Base-by-base conservation (phyloP, 1,140 invertebrate genomes). In the Laupala kohalensis region DNA sequence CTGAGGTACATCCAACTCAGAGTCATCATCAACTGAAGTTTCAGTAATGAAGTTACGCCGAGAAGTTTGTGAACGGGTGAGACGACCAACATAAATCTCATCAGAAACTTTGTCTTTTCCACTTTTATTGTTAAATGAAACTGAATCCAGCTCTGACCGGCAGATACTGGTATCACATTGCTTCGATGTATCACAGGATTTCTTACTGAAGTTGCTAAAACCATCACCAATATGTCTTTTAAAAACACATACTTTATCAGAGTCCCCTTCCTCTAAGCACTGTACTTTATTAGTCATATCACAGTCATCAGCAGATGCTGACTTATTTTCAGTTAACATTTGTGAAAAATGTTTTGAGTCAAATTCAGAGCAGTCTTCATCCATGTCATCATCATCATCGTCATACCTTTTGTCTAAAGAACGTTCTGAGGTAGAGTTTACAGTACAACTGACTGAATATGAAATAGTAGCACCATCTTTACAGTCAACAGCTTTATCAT, bases 331-430 rank as follows among this genome's bases (percentile, higher is more conserved):
- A 53, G 9, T 53, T n/a, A n/a, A n/a, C 37, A 53, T 53, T 19
- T 13, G 4, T 9, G 37, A 53, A 53, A 53, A 53, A 53, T 53
- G 37, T 53, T 53, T 53, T 53, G 37, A 53, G 19, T 53, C 37
- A 53, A 53, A 53, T 53, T 53, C 37, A 13, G 19, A 53, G 37
- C 37, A 53, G 12, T 68, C 67, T 29, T 68, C 67, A 68, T 68
- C 67, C 27, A 68, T 28, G 29, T 68, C 67, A 68, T 68, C 67
- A n/a, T 68, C 67, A 68, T 68, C 27, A 68, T 68, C 27, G n/a
- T 68, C 67, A 23, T 68, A 27, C 27, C 29, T 29, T 23, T 30
- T 68, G 13, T 68, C 67, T n/a, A n/a, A n/a, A n/a, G n/a, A n/a
- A n/a, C n/a, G n/a, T n/a, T n/a, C n/a, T 68, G 27, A 68, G 67